phyloP scores from a whole-genome alignment of 1,140 invertebrate genomes.

The Heliconius hermathena region DNA sequence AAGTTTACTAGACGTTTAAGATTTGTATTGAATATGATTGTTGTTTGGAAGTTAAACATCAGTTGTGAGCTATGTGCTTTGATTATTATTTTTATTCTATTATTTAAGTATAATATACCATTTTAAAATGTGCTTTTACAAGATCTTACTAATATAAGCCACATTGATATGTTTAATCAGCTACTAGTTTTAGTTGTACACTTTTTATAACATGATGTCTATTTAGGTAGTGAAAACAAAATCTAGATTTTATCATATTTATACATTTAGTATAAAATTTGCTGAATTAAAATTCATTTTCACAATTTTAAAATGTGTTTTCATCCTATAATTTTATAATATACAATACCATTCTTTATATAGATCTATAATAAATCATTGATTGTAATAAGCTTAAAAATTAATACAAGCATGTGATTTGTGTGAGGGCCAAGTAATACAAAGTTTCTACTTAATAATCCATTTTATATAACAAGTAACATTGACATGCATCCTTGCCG shows the following conservation, averaged over 20 bases:
- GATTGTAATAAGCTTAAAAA: neutral
- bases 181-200: constrained; percentile 82
- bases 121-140: constrained; percentile 80
- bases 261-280: constrained; percentile 82
- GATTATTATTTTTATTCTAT: constrained; percentile 79
- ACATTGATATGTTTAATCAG: constrained; percentile 81
- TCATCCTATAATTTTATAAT: constrained; percentile 41
- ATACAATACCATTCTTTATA: neutral
- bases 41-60: constrained; percentile 76
- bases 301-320: constrained; percentile 77
- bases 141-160: constrained; percentile 80
- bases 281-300: constrained; percentile 82
- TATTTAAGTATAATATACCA: constrained; percentile 80
- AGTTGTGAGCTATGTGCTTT: constrained; percentile 77
- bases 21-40: constrained; percentile 76
- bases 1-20: constrained; percentile 81
- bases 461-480: too few relatives aligned
- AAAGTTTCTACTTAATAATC: too few relatives aligned
- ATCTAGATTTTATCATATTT: constrained; percentile 82
- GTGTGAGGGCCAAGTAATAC: too few relatives aligned
- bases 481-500: too few relatives aligned
- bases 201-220: constrained; percentile 82
- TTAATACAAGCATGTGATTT: too few relatives aligned
- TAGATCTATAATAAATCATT: neutral
- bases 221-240: constrained; percentile 81